Evolutionary conservation across 2,888 invertebrate genomes (phyloP).

Genomic region (Cephonodes hylas): DNA sequence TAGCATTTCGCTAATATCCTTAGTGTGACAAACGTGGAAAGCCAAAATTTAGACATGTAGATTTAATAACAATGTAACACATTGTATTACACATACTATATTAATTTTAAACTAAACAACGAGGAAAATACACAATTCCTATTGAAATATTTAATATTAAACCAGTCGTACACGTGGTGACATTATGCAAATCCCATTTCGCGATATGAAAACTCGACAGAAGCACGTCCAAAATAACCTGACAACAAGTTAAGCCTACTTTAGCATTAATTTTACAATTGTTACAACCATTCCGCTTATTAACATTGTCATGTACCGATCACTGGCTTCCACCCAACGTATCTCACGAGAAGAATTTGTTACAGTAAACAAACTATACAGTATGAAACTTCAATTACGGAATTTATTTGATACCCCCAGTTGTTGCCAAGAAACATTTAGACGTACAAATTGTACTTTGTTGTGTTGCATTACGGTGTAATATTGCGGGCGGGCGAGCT

Average conservation of each 20-base stretch:
- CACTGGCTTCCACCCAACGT: constrained; percentile 39
- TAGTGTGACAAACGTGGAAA: too few relatives aligned
- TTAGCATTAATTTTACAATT: neutral
- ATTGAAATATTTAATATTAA: neutral
- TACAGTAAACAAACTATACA: constrained; percentile 53
- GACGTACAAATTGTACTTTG: constrained; percentile 38
- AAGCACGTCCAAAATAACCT: neutral
- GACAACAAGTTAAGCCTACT: neutral
- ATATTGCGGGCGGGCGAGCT: constrained; percentile 34
- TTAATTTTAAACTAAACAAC: neutral
- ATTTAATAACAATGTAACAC: too few relatives aligned
- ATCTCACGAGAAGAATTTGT: constrained; percentile 51
- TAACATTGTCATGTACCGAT: constrained; percentile 36
- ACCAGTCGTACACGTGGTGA: neutral
- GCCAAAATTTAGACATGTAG: too few relatives aligned
- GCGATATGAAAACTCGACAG: neutral
- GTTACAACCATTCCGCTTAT: neutral
- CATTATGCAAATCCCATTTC: neutral
- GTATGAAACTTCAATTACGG: constrained; percentile 53
- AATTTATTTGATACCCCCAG: constrained; percentile 47
- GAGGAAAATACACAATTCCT: neutral
- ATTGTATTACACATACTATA: too few relatives aligned
- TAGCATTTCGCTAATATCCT: too few relatives aligned
- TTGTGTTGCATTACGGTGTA: constrained; percentile 37
- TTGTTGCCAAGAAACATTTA: constrained; percentile 46